Evolutionary conservation across 2,113 vertebrate genomes (phyloP).

Genomic region (Campylomormyrus numenius): DNA sequence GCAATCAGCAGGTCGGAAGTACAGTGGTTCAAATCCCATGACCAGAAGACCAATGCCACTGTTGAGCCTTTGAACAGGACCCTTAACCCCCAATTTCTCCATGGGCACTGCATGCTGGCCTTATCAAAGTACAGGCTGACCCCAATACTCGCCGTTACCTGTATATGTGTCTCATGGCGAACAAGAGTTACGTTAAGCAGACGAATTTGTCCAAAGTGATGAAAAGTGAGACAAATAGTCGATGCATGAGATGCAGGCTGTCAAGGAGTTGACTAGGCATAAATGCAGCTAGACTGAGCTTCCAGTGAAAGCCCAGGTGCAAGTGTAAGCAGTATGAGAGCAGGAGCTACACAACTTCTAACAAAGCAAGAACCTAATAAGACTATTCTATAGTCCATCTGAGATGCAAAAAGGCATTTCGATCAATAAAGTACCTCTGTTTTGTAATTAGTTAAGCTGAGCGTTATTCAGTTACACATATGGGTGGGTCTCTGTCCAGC

Average conservation of each 20-base stretch:
- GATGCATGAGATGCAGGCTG: neutral
- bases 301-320: neutral
- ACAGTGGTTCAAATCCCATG: neutral
- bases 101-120: neutral
- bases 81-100: neutral
- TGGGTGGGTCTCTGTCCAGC: neutral
- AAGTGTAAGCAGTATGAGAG: neutral
- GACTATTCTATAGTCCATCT: neutral
- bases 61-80: neutral
- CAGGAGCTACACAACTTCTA: neutral
- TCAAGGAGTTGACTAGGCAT: neutral
- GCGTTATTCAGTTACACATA: neutral
- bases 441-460: neutral
- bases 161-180: neutral
- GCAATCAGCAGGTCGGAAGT: neutral
- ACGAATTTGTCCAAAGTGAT: neutral
- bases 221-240: neutral
- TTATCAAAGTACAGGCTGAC: neutral
- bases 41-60: neutral
- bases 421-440: neutral
- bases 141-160: neutral
- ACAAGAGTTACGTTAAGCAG: neutral
- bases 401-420: neutral
- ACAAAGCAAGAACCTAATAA: neutral
- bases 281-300: neutral